Evolutionary conservation across 2,113 vertebrate genomes (phyloP).

Genomic region (Chiloscyllium plagiosum): DNA sequence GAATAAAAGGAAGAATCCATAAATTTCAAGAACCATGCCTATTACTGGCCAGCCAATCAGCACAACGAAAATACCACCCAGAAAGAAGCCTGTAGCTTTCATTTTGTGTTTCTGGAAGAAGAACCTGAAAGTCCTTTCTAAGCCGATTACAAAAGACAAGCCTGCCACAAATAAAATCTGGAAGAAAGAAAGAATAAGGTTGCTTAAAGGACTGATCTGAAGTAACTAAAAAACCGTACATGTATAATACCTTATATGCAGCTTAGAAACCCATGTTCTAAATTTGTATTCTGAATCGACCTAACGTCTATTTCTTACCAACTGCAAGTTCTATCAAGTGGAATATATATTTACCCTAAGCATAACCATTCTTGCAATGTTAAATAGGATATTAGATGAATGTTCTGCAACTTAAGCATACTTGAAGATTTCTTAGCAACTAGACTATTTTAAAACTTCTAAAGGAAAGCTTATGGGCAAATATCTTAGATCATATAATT

Average conservation of each 20-base stretch:
- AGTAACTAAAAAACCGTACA: not conserved
- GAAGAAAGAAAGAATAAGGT: not conserved
- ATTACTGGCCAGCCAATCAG: conserved; percentile 92
- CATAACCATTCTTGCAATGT: not conserved
- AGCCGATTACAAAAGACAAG: conserved; percentile 88
- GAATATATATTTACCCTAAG: not conserved
- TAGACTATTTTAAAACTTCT: not conserved
- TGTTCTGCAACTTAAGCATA: not conserved
- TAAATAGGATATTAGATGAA: not conserved
- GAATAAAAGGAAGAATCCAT: conserved; percentile 95
- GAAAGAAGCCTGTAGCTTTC: conserved; percentile 90
- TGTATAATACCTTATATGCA: not conserved
- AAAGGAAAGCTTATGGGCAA: not conserved
- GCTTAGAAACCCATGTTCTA: not conserved
- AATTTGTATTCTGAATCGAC: not conserved
- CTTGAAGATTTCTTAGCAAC: not conserved
- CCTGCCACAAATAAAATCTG: conserved; percentile 96
- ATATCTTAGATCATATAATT: too few species aligned
- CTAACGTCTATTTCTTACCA: not conserved
- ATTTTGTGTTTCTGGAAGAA: conserved; percentile 98
- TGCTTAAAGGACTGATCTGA: not conserved
- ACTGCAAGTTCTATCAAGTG: not conserved
- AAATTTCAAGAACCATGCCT: conserved; percentile 90
- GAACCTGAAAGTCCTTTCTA: conserved; percentile 95
- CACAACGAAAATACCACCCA: conserved; percentile 90